Evolutionary conservation across 2,888 invertebrate genomes (phyloP).

Genomic region (Vannuccia rotundouncinata): DNA sequence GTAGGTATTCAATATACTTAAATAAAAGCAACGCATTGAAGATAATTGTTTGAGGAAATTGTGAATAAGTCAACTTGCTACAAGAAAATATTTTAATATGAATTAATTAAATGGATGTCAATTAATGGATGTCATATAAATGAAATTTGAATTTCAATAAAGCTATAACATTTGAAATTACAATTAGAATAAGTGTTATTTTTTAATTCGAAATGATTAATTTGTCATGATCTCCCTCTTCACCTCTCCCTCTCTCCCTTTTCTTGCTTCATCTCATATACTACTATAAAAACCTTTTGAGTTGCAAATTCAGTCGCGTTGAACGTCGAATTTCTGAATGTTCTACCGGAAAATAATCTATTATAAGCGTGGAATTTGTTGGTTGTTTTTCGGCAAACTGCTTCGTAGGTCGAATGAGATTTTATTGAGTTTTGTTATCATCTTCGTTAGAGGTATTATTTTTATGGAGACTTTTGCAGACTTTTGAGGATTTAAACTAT

Average conservation of each 20-base stretch:
- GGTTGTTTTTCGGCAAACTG: not conserved
- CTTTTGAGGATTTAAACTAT: not conserved
- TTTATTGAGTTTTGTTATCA: constrained; percentile 8
- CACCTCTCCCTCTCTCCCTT: too few relatives aligned
- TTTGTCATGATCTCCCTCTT: not conserved
- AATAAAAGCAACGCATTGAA: too few relatives aligned
- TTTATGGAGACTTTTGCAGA: not conserved
- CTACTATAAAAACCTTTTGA: not conserved
- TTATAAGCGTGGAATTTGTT: not conserved
- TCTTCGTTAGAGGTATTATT: not conserved
- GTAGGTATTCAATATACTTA: too few relatives aligned
- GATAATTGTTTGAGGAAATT: too few relatives aligned
- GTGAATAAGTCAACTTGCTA: not conserved
- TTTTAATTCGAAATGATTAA: too few relatives aligned
- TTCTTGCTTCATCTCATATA: too few relatives aligned
- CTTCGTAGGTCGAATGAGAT: not conserved
- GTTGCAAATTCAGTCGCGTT: constrained; percentile 19
- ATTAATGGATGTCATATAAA: not conserved
- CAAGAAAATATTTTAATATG: not conserved
- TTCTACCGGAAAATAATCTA: not conserved
- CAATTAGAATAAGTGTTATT: too few relatives aligned
- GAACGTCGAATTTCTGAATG: constrained; percentile 16
- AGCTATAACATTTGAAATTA: not conserved
- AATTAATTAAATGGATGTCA: not conserved
- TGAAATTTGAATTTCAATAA: not conserved